Evolutionary conservation across 2,797 vertebrate genomes (phyloP).

Genomic region (Labroides dimidiatus): DNA sequence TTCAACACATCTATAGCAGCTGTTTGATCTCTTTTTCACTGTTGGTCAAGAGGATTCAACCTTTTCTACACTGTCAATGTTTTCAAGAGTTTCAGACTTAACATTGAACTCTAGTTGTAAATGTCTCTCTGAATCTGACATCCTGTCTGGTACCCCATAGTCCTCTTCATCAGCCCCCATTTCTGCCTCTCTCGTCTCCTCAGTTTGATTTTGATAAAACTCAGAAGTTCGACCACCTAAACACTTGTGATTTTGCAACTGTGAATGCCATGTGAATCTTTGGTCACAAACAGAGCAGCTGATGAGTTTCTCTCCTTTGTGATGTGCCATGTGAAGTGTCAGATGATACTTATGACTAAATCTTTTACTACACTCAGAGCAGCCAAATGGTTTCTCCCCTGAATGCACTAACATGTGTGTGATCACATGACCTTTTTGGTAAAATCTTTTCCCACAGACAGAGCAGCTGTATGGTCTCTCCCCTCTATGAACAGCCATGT

Average conservation of each 20-base stretch:
- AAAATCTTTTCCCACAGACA: not conserved
- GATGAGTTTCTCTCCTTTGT: not conserved
- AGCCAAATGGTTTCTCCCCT: not conserved
- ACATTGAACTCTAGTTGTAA: not conserved
- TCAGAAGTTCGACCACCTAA: not conserved
- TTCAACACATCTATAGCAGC: too few relatives aligned
- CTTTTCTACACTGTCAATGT: too few relatives aligned
- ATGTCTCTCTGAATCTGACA: not conserved
- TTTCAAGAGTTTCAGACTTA: too few relatives aligned
- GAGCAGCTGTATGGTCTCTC: not conserved
- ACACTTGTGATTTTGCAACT: not conserved
- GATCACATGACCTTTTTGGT: not conserved
- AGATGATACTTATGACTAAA: not conserved
- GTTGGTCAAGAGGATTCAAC: too few relatives aligned
- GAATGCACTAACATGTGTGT: not conserved
- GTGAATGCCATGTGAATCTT: not conserved
- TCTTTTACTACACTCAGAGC: not conserved
- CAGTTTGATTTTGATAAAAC: not conserved
- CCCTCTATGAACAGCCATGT: not conserved
- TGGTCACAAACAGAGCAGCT: not conserved
- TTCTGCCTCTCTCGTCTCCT: not conserved
- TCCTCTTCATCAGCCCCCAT: not conserved
- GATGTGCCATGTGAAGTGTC: not conserved
- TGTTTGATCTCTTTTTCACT: too few relatives aligned
- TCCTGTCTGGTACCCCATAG: not conserved